Conservation (phyloP, 1,140 invertebrate genomes). For the Ditylenchus dipsaci region DNA sequence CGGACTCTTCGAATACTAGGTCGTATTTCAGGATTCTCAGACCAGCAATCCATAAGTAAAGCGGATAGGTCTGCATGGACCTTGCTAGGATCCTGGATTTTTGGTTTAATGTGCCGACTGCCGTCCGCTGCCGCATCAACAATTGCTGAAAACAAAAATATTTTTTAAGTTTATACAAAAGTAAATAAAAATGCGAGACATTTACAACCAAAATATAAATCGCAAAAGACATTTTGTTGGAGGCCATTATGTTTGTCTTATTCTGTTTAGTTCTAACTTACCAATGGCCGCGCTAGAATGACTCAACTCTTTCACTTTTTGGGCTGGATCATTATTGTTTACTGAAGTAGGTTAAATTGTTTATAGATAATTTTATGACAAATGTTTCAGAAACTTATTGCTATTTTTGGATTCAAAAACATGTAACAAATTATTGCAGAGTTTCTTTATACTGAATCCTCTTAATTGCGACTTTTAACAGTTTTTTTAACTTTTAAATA, state of each 20-base stretch:
- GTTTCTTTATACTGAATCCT: too few relatives aligned
- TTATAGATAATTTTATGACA: not conserved
- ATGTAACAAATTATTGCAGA: too few relatives aligned
- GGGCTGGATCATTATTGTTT: not conserved
- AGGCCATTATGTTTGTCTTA: too few relatives aligned
- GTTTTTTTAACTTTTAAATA: too few relatives aligned
- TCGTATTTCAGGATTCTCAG: slow-evolving; percentile 54
- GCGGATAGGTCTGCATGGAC: slow-evolving; percentile 53
- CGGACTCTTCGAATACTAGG: slow-evolving; percentile 54
- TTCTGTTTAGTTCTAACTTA: too few relatives aligned
- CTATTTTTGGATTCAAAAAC: too few relatives aligned
- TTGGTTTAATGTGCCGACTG: slow-evolving; percentile 42
- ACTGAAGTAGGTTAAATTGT: not conserved
- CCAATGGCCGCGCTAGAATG: too few relatives aligned
- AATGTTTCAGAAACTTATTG: not conserved
- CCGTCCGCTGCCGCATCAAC: slow-evolving; percentile 42
- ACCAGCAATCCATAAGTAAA: slow-evolving; percentile 54
- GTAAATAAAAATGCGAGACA: not conserved
- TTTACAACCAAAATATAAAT: not conserved
- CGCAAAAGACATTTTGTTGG: not conserved
- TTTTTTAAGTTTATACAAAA: slow-evolving; percentile 1
- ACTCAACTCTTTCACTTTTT: not conserved
- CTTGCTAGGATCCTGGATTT: slow-evolving; percentile 49
- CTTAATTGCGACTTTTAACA: too few relatives aligned
- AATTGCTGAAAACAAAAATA: slow-evolving; percentile 19